Base-by-base conservation (phyloP, 2,888 invertebrate species). In the Erannis defoliaria region DNA sequence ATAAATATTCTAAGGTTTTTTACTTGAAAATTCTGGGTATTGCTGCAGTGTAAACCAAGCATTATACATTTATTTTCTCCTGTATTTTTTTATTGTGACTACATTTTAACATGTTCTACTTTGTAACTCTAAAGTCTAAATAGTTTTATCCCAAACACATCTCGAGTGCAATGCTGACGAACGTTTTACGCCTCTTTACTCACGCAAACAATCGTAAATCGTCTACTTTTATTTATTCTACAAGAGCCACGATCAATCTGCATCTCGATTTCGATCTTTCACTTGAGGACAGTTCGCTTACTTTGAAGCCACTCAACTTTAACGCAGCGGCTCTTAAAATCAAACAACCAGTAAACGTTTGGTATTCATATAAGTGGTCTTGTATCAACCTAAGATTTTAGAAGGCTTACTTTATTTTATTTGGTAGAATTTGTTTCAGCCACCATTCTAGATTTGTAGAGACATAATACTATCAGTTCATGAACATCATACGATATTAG, bases 221-320 rank as follows among this genome's bases (percentile, higher is more conserved):
- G 14, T 35, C 31, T 23, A 26, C 19, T 16, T 51, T 43, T 55
- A 45, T 55, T 45, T 48, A 23, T 23, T 31, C 14, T 31, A 10
- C 9, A n/a, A 40, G 26, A 45, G 19, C 5, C 14, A n/a, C 46
- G 45, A 58, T 51, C 45, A 53, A 26, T 58, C 43, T 37, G 31
- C 26, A 26, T 29, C 38, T 51, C 40, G 55, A 58, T 55, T 42
- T 49, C 49, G 58, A 61, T 62, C 46, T 46, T 51, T 62, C 55
- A 37, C 21, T 37, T 40, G 26, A 64, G 21, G 35, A 29, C 56
- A 33, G 45, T 58, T 51, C 37, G 51, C 16, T 33, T 35, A 42
- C 43, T 57, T 42, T 23, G 14, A 35, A 31, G 18, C 46, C 46
- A 10, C 19, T 18, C 21, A 49, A 35, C 14, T 3, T 26, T 43